Conservation (phyloP, 2,797 vertebrate species). For the Mareca strepera region DNA sequence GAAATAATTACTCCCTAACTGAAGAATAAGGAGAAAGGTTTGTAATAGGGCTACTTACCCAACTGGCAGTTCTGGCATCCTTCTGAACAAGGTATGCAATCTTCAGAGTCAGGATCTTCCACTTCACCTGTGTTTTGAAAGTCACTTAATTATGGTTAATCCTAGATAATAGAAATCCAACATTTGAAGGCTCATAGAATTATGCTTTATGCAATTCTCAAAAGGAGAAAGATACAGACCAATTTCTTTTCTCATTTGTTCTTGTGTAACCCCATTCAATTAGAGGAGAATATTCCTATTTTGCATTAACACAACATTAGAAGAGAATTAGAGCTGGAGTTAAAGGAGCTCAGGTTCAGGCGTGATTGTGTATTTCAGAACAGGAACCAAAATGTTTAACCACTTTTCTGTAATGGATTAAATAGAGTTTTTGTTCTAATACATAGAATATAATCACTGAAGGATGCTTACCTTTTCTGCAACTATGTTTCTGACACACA, state of each 20-base stretch:
- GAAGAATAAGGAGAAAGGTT: not conserved
- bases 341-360: not conserved
- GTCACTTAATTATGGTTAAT: not conserved
- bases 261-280: not conserved
- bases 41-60: slow-evolving; percentile 79
- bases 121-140: slow-evolving; percentile 78
- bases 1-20: not conserved
- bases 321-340: not conserved
- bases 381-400: not conserved
- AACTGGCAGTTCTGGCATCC: slow-evolving; percentile 85
- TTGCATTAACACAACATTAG: not conserved
- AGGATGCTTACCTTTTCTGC: slow-evolving; percentile 81
- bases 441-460: not conserved
- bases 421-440: not conserved
- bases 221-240: not conserved
- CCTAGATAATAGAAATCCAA: not conserved
- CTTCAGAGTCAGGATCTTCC: slow-evolving; percentile 75
- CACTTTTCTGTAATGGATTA: not conserved
- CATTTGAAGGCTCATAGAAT: not conserved
- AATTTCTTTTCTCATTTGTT: not conserved
- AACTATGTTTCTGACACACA: slow-evolving; percentile 81
- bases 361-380: not conserved
- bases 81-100: slow-evolving; percentile 85
- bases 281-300: not conserved
- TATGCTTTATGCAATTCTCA: not conserved